Percentiles rank a stretch among this genome's conserved stretches.
phyloP scores from a whole-genome alignment of 2,113 vertebrate species.

The Cichladusa arquata region DNA sequence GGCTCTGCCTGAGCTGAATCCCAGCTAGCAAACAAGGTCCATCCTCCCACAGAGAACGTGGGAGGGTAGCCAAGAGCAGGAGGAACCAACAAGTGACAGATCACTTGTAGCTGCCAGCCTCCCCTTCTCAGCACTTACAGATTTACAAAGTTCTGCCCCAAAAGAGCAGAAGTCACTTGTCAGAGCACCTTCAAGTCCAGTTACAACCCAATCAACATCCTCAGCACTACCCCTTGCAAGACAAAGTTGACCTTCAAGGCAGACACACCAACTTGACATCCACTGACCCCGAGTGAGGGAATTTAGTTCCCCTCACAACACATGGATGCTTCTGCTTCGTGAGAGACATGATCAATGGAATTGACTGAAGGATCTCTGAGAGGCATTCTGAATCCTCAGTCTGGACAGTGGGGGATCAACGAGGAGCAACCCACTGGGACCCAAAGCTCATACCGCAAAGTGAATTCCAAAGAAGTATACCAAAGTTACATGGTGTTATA shows the following conservation, averaged over 20 bases:
- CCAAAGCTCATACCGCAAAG: background rate
- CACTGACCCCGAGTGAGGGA: accelerated
- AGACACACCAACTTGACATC: background rate
- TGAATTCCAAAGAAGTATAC: background rate
- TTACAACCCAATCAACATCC: background rate
- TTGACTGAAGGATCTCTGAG: background rate
- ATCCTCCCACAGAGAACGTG: accelerated
- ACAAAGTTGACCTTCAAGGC: background rate
- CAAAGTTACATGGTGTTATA: background rate
- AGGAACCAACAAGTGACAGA: background rate
- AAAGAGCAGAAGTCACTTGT: background rate
- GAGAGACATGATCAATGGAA: accelerated
- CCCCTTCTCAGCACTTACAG: background rate
- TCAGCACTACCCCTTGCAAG: background rate
- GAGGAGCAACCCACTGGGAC: background rate
- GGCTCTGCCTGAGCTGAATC: background rate
- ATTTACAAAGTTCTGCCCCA: background rate
- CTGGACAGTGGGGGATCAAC: background rate
- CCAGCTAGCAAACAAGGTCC: background rate
- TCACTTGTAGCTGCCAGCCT: background rate
- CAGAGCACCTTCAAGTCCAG: background rate
- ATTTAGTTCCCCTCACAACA: background rate
- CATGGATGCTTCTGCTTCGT: background rate
- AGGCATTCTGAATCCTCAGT: background rate
- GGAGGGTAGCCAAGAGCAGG: background rate